A percentile compares a stretch with the other conserved stretches of the same genome.
Conservation (phyloP, 2,113 vertebrate species). For the Cyprinus carpio region DNA sequence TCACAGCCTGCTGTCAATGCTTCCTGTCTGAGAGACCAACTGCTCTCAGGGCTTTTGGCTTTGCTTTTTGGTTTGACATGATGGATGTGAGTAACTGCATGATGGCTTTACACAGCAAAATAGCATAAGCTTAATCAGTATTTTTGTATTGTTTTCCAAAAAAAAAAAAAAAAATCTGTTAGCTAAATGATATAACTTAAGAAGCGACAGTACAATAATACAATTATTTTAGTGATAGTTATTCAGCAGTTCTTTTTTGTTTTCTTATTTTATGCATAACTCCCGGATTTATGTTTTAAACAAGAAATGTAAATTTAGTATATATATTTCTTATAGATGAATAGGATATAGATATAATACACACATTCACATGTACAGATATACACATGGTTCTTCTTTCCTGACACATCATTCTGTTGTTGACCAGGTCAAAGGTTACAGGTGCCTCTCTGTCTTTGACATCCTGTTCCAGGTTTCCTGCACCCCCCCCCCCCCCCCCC, state of each 20-base stretch:
- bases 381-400: conserved; percentile 51
- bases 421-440: conserved; percentile 73
- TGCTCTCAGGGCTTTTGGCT: conserved; percentile 35
- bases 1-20: conserved; percentile 53
- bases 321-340: not conserved
- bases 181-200: not conserved
- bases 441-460: conserved; percentile 68
- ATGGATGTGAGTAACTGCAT: not conserved
- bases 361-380: conserved; percentile 19
- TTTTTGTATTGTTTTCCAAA: not conserved
- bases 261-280: not conserved
- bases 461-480: conserved; percentile 72
- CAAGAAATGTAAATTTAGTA: not conserved
- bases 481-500: too few species aligned
- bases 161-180: not conserved
- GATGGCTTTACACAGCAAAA: not conserved
- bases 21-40: conserved; percentile 53
- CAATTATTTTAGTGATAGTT: not conserved
- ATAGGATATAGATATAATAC: not conserved
- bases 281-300: not conserved
- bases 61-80: conserved; percentile 7
- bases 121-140: not conserved
- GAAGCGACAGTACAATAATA: too few species aligned
- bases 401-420: conserved; percentile 70
- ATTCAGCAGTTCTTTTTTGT: not conserved